Evolutionary conservation across 1,140 invertebrate genomes (phyloP).

Genomic region (Brachionus paranguensis): DNA sequence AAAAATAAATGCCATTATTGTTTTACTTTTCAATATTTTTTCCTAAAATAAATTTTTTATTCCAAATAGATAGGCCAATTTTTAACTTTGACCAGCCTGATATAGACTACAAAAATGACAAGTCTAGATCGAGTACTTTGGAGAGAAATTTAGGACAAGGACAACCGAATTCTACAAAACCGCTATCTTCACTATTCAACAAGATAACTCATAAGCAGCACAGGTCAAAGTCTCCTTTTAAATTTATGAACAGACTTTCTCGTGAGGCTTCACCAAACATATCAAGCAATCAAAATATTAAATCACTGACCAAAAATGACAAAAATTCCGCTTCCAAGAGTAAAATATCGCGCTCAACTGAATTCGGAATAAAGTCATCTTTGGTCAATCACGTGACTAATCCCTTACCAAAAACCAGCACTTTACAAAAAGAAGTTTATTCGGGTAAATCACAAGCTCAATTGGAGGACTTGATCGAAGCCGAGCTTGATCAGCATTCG

Average conservation of each 20-base stretch:
- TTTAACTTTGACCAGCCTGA: slow-evolving; percentile 24
- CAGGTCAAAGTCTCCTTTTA: slow-evolving; percentile 25
- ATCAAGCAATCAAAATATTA: neutral
- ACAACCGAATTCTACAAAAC: neutral
- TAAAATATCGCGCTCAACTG: slow-evolving; percentile 28
- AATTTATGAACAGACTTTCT: slow-evolving; percentile 8
- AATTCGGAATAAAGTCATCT: slow-evolving; percentile 10
- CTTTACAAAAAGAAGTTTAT: slow-evolving; percentile 14
- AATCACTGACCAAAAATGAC: neutral
- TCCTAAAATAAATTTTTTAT: neutral
- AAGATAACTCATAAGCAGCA: slow-evolving; percentile 16
- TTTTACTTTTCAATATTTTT: neutral
- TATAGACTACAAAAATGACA: neutral
- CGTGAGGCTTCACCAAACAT: neutral
- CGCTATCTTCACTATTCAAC: neutral
- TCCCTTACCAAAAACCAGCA: neutral
- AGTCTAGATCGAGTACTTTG: neutral
- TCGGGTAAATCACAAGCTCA: neutral
- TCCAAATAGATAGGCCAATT: neutral
- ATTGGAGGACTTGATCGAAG: neutral
- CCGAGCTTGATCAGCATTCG: neutral
- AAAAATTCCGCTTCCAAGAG: neutral
- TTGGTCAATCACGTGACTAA: slow-evolving; percentile 3
- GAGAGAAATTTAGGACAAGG: slow-evolving; percentile 1
- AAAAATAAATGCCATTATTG: too few relatives aligned